A percentile compares a stretch with the other conserved stretches of the same genome.
phyloP scores from a whole-genome alignment of 2,888 invertebrate species.

The Orchesella flavescens region DNA sequence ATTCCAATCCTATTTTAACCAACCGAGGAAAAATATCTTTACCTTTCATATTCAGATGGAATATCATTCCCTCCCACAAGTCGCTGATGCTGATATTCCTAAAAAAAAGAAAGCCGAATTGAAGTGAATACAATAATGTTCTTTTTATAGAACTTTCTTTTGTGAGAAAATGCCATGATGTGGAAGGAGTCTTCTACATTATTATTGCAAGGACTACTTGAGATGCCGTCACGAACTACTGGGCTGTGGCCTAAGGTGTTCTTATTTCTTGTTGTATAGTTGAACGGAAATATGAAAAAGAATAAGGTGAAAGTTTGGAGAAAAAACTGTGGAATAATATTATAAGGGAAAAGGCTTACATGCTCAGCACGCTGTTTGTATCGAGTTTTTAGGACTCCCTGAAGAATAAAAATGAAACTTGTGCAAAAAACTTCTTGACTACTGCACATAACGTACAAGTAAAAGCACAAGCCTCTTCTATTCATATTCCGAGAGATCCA shows the following conservation, averaged over 20 bases:
- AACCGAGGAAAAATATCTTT: constrained; percentile 17
- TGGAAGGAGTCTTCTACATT: constrained; percentile 14
- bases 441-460: no score
- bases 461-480: no score
- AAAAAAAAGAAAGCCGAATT: not conserved
- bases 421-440: constrained; percentile 3
- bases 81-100: not conserved
- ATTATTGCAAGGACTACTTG: constrained; percentile 1
- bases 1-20: not conserved
- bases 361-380: not conserved
- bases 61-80: constrained; percentile 27
- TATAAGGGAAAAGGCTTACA: constrained; percentile 15
- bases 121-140: constrained; percentile 20
- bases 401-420: not conserved
- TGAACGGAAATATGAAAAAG: constrained; percentile 2
- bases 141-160: constrained; percentile 12
- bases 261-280: not conserved
- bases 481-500: no score
- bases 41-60: constrained; percentile 51
- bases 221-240: constrained; percentile 3
- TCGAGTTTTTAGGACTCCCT: constrained; percentile 14
- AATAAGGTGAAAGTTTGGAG: constrained; percentile 30
- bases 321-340: constrained; percentile 26
- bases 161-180: constrained; percentile 16
- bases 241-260: constrained; percentile 37